These are phyloP conservation scores for Sipunculus nudus DNA, from an alignment of 2,888 invertebrate species.

Conservation along the genomic window DNA sequence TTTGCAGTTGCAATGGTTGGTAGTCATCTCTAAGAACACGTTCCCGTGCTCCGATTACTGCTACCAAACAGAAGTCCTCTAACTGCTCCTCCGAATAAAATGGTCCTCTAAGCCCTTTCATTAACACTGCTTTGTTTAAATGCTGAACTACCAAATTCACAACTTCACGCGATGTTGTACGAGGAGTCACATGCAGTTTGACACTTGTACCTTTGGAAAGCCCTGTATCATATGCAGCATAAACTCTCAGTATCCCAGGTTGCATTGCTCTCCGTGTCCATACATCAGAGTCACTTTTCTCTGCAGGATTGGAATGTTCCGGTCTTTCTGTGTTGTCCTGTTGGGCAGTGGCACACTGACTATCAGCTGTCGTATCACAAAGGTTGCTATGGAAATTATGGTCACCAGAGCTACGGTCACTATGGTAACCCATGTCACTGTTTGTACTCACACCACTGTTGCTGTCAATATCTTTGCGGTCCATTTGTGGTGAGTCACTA, in stretches of 20 bases:
- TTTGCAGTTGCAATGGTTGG: slow-evolving; percentile 89
- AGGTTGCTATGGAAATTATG: slow-evolving; percentile 13
- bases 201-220: slow-evolving; percentile 91
- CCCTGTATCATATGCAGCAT: slow-evolving; percentile 95
- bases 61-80: slow-evolving; percentile 90
- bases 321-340: too few species aligned
- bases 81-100: slow-evolving; percentile 78
- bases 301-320: too few species aligned
- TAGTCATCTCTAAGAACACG: slow-evolving; percentile 94
- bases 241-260: slow-evolving; percentile 77
- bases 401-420: slow-evolving; percentile 32
- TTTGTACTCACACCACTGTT: slow-evolving; percentile 20
- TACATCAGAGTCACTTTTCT: too few species aligned
- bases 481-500: slow-evolving; percentile 33
- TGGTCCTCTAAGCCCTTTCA: slow-evolving; percentile 77
- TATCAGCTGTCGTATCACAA: too few species aligned
- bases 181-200: slow-evolving; percentile 89
- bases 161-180: slow-evolving; percentile 93
- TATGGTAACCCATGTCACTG: slow-evolving; percentile 38
- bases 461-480: slow-evolving; percentile 13
- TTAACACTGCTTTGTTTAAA: slow-evolving; percentile 73
- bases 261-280: slow-evolving; percentile 40
- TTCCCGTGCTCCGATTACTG: slow-evolving; percentile 94
- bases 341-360: neutral
- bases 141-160: slow-evolving; percentile 95